These are phyloP conservation scores for Drosophila kurseongensis DNA, from an alignment of 1,140 invertebrate genomes.

Conservation along the genomic window DNA sequence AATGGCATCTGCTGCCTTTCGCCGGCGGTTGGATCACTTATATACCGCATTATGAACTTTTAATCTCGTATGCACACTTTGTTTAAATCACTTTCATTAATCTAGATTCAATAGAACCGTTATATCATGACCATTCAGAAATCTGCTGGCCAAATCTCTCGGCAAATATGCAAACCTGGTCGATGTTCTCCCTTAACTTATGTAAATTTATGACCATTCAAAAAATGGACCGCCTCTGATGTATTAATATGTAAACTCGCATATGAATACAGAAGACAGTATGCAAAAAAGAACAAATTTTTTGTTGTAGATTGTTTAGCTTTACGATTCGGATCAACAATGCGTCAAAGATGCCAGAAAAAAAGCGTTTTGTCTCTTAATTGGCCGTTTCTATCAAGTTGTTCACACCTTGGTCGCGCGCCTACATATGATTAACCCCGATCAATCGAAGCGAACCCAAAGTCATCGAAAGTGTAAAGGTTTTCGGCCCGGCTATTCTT, in stretches of 20 bases:
- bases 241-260: slow-evolving; percentile 22
- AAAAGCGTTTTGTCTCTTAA: slow-evolving; percentile 46
- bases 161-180: slow-evolving; percentile 29
- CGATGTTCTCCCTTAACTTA: slow-evolving; percentile 33
- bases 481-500: slow-evolving; percentile 18
- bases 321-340: slow-evolving; percentile 15
- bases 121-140: slow-evolving; percentile 59
- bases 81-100: slow-evolving; percentile 65
- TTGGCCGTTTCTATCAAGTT: slow-evolving; percentile 45
- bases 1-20: slow-evolving; percentile 51
- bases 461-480: slow-evolving; percentile 71
- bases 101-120: slow-evolving; percentile 71
- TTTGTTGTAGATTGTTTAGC: slow-evolving; percentile 28
- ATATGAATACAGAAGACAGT: slow-evolving; percentile 10
- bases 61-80: slow-evolving; percentile 45
- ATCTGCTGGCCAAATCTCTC: slow-evolving; percentile 40
- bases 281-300: slow-evolving; percentile 29
- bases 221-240: slow-evolving; percentile 39
- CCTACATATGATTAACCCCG: slow-evolving; percentile 60
- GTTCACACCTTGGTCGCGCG: slow-evolving; percentile 44
- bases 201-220: slow-evolving; percentile 38
- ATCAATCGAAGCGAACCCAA: slow-evolving; percentile 23
- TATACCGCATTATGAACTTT: slow-evolving; percentile 50
- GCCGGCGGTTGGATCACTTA: slow-evolving; percentile 44
- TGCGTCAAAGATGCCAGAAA: slow-evolving; percentile 23